phyloP scores from a whole-genome alignment of 1,140 invertebrate species.

The Anastrepha obliqua region DNA sequence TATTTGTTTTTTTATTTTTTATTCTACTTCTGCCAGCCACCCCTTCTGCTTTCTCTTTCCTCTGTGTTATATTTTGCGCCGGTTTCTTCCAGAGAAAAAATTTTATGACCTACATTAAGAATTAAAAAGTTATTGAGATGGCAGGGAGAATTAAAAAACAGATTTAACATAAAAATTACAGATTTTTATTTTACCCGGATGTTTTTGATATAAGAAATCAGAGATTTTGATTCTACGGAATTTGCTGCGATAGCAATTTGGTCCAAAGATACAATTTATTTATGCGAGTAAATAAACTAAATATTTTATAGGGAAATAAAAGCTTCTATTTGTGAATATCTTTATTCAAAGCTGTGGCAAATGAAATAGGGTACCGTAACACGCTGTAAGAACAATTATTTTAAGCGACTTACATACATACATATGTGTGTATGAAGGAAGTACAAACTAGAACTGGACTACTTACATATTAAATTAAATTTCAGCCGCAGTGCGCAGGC shows the following conservation, averaged over 20 bases:
- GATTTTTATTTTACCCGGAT: neutral
- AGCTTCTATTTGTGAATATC: too few species aligned
- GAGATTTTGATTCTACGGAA: neutral
- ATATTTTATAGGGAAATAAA: neutral
- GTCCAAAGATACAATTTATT: neutral
- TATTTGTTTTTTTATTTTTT: neutral
- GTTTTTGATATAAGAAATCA: neutral
- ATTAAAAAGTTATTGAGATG: slow-evolving; percentile 38
- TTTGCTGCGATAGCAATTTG: neutral
- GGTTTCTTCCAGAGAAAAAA: slow-evolving; percentile 5
- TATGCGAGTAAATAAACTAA: neutral
- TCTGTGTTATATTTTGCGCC: neutral
- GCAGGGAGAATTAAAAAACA: slow-evolving; percentile 6
- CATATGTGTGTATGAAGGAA: too few species aligned
- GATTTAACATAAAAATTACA: neutral
- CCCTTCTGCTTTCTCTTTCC: neutral
- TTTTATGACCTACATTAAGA: slow-evolving; percentile 49
- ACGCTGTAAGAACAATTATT: too few species aligned
- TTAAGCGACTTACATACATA: too few species aligned
- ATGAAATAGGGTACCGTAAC: too few species aligned
- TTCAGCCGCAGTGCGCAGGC: too few species aligned
- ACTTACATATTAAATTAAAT: too few species aligned
- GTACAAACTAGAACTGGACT: too few species aligned
- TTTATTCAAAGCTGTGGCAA: too few species aligned
- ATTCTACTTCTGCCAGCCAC: neutral